Evolutionary conservation across 2,113 vertebrate genomes (phyloP).

Genomic region (Agelaius tricolor): DNA sequence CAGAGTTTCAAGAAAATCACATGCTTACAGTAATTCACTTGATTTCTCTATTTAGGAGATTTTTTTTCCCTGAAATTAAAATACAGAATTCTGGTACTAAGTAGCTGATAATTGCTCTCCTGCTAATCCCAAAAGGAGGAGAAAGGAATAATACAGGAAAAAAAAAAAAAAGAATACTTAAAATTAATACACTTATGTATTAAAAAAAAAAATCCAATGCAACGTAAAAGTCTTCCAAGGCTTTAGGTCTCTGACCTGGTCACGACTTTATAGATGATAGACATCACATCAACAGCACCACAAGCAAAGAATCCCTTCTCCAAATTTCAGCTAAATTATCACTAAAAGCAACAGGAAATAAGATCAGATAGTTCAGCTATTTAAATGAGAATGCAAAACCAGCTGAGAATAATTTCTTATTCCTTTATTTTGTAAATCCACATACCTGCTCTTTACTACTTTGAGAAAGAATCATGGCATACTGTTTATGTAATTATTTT

Average conservation of each 20-base stretch:
- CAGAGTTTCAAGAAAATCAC: not conserved
- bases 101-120: not conserved
- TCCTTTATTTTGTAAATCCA: not conserved
- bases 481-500: not conserved
- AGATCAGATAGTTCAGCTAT: not conserved
- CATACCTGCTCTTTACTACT: not conserved
- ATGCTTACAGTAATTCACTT: not conserved
- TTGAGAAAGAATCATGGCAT: not conserved
- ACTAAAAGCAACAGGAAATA: not conserved
- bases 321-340: not conserved
- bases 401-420: not conserved
- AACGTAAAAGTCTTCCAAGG: not conserved
- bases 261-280: fast-evolving
- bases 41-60: not conserved
- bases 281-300: not conserved
- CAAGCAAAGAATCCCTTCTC: not conserved
- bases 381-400: not conserved
- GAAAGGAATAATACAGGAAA: not conserved
- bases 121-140: not conserved
- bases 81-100: not conserved
- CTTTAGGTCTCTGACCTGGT: not conserved
- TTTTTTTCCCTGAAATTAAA: not conserved
- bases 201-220: not conserved
- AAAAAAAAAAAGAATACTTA: not conserved
- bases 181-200: not conserved